A percentile compares a stretch with the other conserved stretches of the same genome.
These are phyloP conservation scores for Euzetes globulus DNA, from an alignment of 2,888 invertebrate genomes.

Conservation along the genomic window DNA sequence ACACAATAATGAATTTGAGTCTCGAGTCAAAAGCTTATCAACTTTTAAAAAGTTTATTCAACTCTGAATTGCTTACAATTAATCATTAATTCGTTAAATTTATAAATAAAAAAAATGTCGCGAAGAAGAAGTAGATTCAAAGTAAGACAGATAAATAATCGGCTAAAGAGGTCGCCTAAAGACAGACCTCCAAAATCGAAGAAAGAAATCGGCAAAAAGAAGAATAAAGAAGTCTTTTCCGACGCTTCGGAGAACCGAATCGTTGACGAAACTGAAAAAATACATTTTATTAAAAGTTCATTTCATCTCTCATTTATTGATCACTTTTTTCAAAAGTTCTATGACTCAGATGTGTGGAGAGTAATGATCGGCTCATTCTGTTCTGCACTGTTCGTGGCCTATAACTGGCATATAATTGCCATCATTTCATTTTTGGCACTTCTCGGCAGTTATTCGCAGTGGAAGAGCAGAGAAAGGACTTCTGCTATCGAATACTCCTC, in stretches of 20 bases:
- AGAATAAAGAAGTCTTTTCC: not conserved
- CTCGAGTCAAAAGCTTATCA: no score
- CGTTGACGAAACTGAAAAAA: not conserved
- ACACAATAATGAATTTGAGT: no score
- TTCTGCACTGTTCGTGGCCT: not conserved
- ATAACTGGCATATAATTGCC: slow-evolving; percentile 3
- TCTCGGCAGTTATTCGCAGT: not conserved
- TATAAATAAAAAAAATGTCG: no score
- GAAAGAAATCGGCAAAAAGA: not conserved
- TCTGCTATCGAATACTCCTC: not conserved
- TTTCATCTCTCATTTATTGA: not conserved
- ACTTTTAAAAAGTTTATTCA: no score
- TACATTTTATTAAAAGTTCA: slow-evolving; percentile 1
- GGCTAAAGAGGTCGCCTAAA: no score
- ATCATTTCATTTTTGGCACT: not conserved
- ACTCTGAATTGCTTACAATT: no score
- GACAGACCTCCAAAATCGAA: no score
- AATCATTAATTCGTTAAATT: no score
- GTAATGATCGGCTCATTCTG: not conserved
- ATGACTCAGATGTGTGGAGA: not conserved
- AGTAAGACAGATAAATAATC: no score
- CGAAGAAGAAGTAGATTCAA: no score
- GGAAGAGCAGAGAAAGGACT: not conserved
- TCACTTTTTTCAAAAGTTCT: not conserved
- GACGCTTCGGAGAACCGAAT: not conserved